Evolutionary conservation across 2,797 vertebrate species (phyloP), one percentile per base, ranked within the genome.

Genomic region (Geotrypetes seraphini): DNA sequence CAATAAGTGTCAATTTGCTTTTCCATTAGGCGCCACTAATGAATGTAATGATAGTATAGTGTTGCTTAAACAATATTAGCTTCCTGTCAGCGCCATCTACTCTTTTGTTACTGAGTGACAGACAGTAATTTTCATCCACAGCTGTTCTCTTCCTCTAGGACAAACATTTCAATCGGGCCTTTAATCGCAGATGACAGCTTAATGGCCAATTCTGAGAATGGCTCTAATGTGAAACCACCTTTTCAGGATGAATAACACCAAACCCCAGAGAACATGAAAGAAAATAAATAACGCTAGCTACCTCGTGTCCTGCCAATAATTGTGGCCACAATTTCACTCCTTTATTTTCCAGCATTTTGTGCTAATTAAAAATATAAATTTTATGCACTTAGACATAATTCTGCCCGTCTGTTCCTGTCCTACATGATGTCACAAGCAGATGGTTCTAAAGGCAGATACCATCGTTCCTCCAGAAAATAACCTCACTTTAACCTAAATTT

Each of bases 1-100:
- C 31, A 28, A 36, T 35, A 36, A 43, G 47, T 44, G 36, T 50
- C 47, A 44, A 50, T 44, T 50, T 50, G 40, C 47, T 25, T 31
- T 44, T 43, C 47, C 36, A 43, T 50, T 43, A 39, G 36, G 3
- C 31, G 4, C 27, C 6, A 10, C 36, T 44, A 44, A 44, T 50
- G 40, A 50, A 33, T 39, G 47, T 32, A 31, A 50, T 44, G 34
- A 44, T 44, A 50, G 50, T 37, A 28, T 24, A 30, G 35, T 36
- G 36, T 39, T 36, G 36, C 47, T 50, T 31, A 39, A 39, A 44
- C 40, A 44, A 21, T 23, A 44, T 39, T 39, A 35, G 47, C 15
- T 44, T 35, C 47, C 39, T 39, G 47, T 50, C 47, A 27, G 24
- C 23, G 16, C 13, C 17, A 33, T 44, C 40, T 27, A 27, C 22